Evolutionary conservation across 2,888 invertebrate species (phyloP), one percentile per base, ranked within the genome.

Genomic region (Trichacis sp.): DNA sequence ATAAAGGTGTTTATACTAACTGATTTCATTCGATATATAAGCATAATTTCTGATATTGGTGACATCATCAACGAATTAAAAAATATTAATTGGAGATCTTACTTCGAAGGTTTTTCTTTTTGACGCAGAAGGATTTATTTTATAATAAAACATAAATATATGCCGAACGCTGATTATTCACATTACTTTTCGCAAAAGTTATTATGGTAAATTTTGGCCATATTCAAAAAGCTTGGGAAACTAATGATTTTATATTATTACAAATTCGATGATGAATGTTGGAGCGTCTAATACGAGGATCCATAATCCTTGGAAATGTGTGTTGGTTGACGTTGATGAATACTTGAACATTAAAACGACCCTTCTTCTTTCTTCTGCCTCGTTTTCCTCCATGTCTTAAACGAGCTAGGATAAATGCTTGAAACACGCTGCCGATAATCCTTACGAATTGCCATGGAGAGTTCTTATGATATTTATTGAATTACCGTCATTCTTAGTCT

Each of bases 391-490:
- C 48, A 51, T 36, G 51, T 57, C 49, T 43, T 47, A 66, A 72
- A 66, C 52, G 63, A 71, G 71, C 69, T 14, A 14, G 46, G 46
- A 46, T 46, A 46, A 46, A 18, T 29, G 46, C 24, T 70, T 53
- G 46, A 68, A 60, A 64, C 64, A 56, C 46, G 52, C 64, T 66
- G 71, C 74, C 14, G 24, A 46, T 77, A 76, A 79, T 77, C 74
- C 62, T 72, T 71, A 71, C 68, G 70, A 76, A 77, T 77, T 71
- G 72, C 58, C 68, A 54, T 69, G 72, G 73, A 74, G 73, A 71
- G 68, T 75, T 64, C 73, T 76, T 74, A 74, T 77, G 72, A 69
- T 64, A 64, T 74, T 77, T 74, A 77, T 78, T 77, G 73, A 77
- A 79, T 78, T 76, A 77, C 77, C 75, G 65, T 67, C 54, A 29